phyloP scores from a whole-genome alignment of 2,797 vertebrate species.

The Platalea minor region DNA sequence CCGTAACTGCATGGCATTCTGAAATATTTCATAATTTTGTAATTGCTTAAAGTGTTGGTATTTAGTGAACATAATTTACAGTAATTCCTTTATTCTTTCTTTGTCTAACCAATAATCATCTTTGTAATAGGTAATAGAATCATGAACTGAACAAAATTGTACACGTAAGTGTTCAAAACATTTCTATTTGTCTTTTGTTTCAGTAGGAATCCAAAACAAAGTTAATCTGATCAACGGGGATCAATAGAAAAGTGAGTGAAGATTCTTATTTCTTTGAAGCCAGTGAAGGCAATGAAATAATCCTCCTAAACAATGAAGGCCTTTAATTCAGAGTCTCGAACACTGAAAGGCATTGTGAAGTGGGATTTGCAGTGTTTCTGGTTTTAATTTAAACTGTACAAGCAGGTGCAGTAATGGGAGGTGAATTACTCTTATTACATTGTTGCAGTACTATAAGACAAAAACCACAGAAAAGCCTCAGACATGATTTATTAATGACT shows the following conservation, averaged over 20 bases:
- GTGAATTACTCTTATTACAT: constrained; percentile 78
- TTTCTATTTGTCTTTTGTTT: constrained; percentile 77
- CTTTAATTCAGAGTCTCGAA: constrained; percentile 73
- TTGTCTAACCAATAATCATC: constrained; percentile 59
- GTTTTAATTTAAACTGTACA: constrained; percentile 88
- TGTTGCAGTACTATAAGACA: constrained; percentile 74
- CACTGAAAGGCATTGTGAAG: constrained; percentile 87
- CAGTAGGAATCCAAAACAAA: constrained; percentile 76
- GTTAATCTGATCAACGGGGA: constrained; percentile 79
- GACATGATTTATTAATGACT: background rate
- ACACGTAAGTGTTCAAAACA: constrained; percentile 69
- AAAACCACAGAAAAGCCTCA: background rate
- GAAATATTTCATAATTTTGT: constrained; percentile 70
- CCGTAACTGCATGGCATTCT: constrained; percentile 59
- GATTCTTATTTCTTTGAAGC: constrained; percentile 79
- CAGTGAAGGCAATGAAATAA: constrained; percentile 73
- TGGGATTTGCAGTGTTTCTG: constrained; percentile 89
- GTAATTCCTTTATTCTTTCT: constrained; percentile 70
- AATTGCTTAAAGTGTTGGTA: constrained; percentile 68
- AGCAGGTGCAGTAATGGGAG: constrained; percentile 85
- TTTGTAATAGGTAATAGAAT: constrained; percentile 67
- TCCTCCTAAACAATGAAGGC: constrained; percentile 76
- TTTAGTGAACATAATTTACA: constrained; percentile 69
- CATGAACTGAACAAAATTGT: constrained; percentile 48
- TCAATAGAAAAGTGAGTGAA: constrained; percentile 78